Evolutionary conservation across 2,888 invertebrate genomes (phyloP), one percentile per base, ranked within the genome.

Genomic region (Caenorhabditis sp.): DNA sequence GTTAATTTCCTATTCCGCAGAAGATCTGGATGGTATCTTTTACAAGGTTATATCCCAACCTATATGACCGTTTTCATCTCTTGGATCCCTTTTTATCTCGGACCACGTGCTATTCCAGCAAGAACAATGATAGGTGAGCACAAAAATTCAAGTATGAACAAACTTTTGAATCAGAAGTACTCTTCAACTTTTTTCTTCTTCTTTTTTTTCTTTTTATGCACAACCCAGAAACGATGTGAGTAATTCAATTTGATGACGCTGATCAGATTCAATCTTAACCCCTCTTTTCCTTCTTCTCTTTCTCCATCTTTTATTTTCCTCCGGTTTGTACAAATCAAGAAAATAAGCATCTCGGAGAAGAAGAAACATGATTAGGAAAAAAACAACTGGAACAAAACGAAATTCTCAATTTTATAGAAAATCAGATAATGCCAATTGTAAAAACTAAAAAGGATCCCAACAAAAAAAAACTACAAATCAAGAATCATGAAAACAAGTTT

Each of bases 31-130:
- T 87, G 87, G 87, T 87, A 87, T 77, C 69, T 87, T 1, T 73
- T 87, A 17, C 87, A 87, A 75, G 87, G 86, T 20, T 87, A 85
- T 74, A 85, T 88, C 59, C 87, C 87, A 23, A 87, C 87, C 14
- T 87, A 87, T 63, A 80, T 87, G 82, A 87, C 85, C 7, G 78
- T 81, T 1, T 87, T 88, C 81, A 87, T 88, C 23, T 85, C 85
- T 5, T 87, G 87, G 87, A 88, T 87, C 61, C 85, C 86, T 20
- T 87, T 86, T 69, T 86, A 86, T 60, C 69, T 86, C 23, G 86
- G 86, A 0, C 85, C 86, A 4, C 76, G 79, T 57, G 86, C 86
- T 17, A 87, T 86, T 26, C 86, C 86, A 14, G 86, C 86, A 14
- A 62, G 86, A 49, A 86, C 86, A 14, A 86, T 86, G 86, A 87